Conservation (phyloP, 2,797 vertebrate species). For the Clamator glandarius region DNA sequence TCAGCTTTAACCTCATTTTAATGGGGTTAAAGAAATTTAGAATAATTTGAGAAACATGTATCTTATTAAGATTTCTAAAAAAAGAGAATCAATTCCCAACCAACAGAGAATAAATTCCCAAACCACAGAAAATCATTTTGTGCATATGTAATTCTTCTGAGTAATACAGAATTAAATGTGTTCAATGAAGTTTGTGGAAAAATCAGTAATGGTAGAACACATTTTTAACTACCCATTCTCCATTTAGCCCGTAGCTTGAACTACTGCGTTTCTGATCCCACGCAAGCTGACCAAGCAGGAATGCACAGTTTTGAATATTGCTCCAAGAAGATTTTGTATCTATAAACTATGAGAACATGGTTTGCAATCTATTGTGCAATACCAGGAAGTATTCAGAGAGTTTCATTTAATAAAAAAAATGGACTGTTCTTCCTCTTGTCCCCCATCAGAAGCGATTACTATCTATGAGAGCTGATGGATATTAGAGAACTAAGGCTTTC, state of each 20-base stretch:
- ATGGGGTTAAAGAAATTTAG: background rate
- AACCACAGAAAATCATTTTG: constrained; percentile 28
- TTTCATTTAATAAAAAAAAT: background rate
- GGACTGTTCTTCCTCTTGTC: background rate
- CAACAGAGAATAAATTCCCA: background rate
- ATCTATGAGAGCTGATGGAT: background rate
- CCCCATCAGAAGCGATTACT: background rate
- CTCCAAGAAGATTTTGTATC: background rate
- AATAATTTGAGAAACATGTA: constrained; percentile 10
- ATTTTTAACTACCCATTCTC: background rate
- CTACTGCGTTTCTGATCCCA: background rate
- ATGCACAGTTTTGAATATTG: background rate
- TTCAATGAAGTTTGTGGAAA: background rate
- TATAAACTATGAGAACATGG: background rate
- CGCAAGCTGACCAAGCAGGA: background rate
- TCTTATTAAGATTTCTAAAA: constrained; percentile 29
- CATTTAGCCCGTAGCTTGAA: background rate
- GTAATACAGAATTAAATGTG: background rate
- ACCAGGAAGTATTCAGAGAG: background rate
- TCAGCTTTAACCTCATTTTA: constrained; percentile 30
- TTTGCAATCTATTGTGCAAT: background rate
- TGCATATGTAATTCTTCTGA: constrained; percentile 8
- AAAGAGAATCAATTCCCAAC: background rate
- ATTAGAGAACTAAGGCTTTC: background rate
- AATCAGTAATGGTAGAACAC: background rate